A percentile compares a stretch with the other conserved stretches of the same genome.
Conservation (phyloP, 2,797 vertebrate genomes). For the Rhadinocentrus ornatus region DNA sequence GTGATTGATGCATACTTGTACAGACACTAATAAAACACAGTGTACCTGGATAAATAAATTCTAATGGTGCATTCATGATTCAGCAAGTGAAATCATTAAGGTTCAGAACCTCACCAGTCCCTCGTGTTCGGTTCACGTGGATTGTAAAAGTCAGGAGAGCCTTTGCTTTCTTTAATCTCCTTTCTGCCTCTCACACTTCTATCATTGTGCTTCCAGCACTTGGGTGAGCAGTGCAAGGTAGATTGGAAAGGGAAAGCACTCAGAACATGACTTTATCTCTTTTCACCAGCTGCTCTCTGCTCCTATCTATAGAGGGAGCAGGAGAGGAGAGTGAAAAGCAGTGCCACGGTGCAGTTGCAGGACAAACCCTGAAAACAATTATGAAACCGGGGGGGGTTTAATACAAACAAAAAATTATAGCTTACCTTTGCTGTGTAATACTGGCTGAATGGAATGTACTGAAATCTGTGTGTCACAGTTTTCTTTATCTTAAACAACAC, state of each 20-base stretch:
- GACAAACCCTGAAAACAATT: slow-evolving; percentile 36
- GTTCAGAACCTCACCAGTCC: slow-evolving; percentile 32
- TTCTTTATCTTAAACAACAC: background rate
- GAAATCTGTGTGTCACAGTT: slow-evolving; percentile 38
- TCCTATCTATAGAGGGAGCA: slow-evolving; percentile 80
- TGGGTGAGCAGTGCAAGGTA: slow-evolving; percentile 76
- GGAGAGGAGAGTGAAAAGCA: slow-evolving; percentile 70
- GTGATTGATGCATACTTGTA: slow-evolving; percentile 50
- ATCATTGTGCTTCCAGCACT: slow-evolving; percentile 77
- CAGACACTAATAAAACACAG: slow-evolving; percentile 27
- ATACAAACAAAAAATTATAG: slow-evolving; percentile 64
- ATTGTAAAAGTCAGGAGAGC: slow-evolving; percentile 66
- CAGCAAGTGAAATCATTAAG: slow-evolving; percentile 24
- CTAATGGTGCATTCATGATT: slow-evolving; percentile 47
- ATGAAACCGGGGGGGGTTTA: slow-evolving; percentile 49
- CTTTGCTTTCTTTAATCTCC: slow-evolving; percentile 81
- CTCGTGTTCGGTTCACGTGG: slow-evolving; percentile 46
- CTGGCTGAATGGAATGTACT: slow-evolving; percentile 32
- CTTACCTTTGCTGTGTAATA: slow-evolving; percentile 59
- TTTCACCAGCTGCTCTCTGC: slow-evolving; percentile 85
- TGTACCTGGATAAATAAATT: slow-evolving; percentile 42
- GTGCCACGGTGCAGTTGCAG: slow-evolving; percentile 65
- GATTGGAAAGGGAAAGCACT: slow-evolving; percentile 78
- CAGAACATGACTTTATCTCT: slow-evolving; percentile 85
- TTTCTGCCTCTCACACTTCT: slow-evolving; percentile 82